A percentile compares a stretch with the other conserved stretches of the same genome.
Conservation (phyloP, 2,113 vertebrate genomes). For the Coptodon rendalli region DNA sequence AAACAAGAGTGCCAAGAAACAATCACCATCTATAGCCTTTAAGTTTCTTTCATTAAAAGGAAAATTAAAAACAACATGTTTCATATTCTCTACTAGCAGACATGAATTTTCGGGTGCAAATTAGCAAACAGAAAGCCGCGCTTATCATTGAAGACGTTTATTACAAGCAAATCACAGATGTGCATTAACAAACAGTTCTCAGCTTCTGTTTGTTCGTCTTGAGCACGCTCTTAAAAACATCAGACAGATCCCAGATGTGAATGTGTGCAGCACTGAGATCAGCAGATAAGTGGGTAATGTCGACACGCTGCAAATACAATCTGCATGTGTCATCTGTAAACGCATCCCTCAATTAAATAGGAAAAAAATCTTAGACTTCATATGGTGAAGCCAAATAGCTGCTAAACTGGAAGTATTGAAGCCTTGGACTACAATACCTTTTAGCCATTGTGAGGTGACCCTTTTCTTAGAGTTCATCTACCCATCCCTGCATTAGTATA, state of each 20-base stretch:
- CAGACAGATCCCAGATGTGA: conserved; percentile 30
- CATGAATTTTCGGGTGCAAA: neutral
- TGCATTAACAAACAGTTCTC: conserved; percentile 17
- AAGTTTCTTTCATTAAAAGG: neutral
- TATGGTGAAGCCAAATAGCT: neutral
- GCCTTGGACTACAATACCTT: neutral
- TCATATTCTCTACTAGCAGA: neutral
- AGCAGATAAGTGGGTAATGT: conserved; percentile 3
- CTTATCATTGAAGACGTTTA: neutral
- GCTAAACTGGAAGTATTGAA: neutral
- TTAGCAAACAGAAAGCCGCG: neutral
- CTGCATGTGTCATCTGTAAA: neutral
- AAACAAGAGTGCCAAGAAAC: neutral
- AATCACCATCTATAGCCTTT: neutral
- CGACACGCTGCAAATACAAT: neutral
- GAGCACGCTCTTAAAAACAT: conserved; percentile 21
- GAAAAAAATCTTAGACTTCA: neutral
- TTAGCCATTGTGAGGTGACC: neutral
- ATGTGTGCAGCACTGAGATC: conserved; percentile 1
- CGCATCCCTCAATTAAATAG: neutral
- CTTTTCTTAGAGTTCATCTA: neutral
- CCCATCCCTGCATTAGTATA: neutral
- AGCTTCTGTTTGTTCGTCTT: conserved; percentile 40
- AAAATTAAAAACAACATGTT: neutral
- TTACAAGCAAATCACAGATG: conserved; percentile 16